Evolutionary conservation across 2,888 invertebrate species (phyloP).

Genomic region (Mythimna vitellina): DNA sequence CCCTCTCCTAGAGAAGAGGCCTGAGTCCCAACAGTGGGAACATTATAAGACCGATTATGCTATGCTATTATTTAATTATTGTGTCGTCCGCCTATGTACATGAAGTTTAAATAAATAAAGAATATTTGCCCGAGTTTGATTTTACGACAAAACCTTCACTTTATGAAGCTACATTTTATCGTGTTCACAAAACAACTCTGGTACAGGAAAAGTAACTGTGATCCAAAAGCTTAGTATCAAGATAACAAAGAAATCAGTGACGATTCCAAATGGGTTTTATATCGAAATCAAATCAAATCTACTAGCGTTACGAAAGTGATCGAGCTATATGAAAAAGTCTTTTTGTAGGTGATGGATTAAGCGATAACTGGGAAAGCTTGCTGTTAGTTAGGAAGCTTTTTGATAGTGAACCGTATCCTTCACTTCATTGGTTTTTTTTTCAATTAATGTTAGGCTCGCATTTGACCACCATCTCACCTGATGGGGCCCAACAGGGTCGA

Average conservation of each 20-base stretch:
- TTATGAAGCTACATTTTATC: background rate
- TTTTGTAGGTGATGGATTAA: constrained; percentile 39
- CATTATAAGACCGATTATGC: no score
- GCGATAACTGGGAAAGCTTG: constrained; percentile 1
- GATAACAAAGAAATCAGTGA: constrained; percentile 7
- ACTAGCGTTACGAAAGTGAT: constrained; percentile 7
- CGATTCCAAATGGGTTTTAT: constrained; percentile 28
- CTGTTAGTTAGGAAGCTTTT: background rate
- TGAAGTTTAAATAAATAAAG: no score
- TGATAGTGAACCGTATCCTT: background rate
- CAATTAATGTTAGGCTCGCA: no score
- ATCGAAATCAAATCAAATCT: constrained; percentile 37
- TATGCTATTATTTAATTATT: no score
- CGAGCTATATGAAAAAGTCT: background rate
- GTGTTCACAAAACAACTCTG: background rate
- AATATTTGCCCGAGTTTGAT: background rate
- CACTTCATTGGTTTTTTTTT: background rate
- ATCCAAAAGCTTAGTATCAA: constrained; percentile 8
- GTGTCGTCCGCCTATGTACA: no score
- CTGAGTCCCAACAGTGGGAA: no score
- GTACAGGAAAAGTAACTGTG: background rate
- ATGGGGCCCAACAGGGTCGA: no score
- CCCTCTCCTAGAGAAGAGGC: no score
- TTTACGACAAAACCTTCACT: no score
- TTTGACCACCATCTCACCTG: no score